Conservation (phyloP, 2,888 invertebrate genomes). For the Eupithecia exiguata region DNA sequence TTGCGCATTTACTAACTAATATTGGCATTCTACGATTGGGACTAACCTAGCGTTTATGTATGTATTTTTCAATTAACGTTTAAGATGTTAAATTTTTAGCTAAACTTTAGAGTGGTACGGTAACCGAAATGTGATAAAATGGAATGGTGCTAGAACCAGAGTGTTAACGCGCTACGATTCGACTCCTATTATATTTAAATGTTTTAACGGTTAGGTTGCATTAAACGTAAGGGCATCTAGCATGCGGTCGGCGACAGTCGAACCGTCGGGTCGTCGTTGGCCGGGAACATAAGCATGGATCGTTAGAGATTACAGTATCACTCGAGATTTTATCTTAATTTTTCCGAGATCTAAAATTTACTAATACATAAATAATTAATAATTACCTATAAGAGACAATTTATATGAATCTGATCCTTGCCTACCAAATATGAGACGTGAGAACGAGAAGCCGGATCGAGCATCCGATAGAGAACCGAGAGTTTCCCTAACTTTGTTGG, state of each 20-base stretch:
- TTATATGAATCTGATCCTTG: slow-evolving; percentile 72
- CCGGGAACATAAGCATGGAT: slow-evolving; percentile 65
- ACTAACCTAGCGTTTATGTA: slow-evolving; percentile 84
- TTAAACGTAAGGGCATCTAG: slow-evolving; percentile 80
- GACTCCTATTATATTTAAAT: slow-evolving; percentile 82
- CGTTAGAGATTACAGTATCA: slow-evolving; percentile 82
- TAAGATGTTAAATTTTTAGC: slow-evolving; percentile 85
- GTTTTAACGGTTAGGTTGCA: slow-evolving; percentile 81
- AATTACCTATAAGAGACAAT: slow-evolving; percentile 68
- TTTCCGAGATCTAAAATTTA: slow-evolving; percentile 76
- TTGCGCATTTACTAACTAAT: slow-evolving; percentile 83
- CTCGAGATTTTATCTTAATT: slow-evolving; percentile 78
- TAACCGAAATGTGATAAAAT: slow-evolving; percentile 85
- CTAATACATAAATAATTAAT: slow-evolving; percentile 76
- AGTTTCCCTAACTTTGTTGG: slow-evolving; percentile 68
- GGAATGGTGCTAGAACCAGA: slow-evolving; percentile 85
- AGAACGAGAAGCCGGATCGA: slow-evolving; percentile 59
- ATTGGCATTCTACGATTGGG: slow-evolving; percentile 85
- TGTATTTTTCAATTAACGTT: slow-evolving; percentile 82
- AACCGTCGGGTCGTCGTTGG: slow-evolving; percentile 61
- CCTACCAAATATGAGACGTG: slow-evolving; percentile 72
- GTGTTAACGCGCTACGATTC: slow-evolving; percentile 84
- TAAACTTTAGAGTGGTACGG: slow-evolving; percentile 85
- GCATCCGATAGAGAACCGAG: slow-evolving; percentile 67
- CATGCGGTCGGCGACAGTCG: slow-evolving; percentile 74